Evolutionary conservation across 2,797 vertebrate genomes (phyloP).

Genomic region (Knipowitschia caucasica): DNA sequence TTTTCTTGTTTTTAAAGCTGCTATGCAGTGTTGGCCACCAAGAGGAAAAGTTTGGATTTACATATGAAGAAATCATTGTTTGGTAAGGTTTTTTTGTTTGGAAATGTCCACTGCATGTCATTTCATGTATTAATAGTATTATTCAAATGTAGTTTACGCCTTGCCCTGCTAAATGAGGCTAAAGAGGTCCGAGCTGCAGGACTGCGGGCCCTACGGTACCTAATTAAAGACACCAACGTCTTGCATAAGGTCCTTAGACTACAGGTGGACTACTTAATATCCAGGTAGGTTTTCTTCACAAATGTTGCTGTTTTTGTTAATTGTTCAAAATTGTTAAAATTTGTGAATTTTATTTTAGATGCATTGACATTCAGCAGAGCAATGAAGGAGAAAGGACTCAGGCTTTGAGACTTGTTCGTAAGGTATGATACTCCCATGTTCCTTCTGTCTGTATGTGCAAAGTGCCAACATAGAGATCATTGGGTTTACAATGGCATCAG

Average conservation of each 20-base stretch:
- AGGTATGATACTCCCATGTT: slow-evolving; percentile 74
- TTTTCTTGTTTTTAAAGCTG: slow-evolving; percentile 76
- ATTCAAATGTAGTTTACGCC: slow-evolving; percentile 80
- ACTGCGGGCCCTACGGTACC: slow-evolving; percentile 92
- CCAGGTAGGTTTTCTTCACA: slow-evolving; percentile 78
- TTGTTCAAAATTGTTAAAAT: not conserved
- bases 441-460: slow-evolving; percentile 7
- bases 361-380: slow-evolving; percentile 99
- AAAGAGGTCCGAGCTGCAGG: slow-evolving; percentile 98
- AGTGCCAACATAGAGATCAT: slow-evolving; percentile 23
- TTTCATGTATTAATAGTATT: not conserved
- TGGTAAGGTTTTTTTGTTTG: slow-evolving; percentile 80
- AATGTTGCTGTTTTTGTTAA: not conserved
- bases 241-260: slow-evolving; percentile 94
- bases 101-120: not conserved
- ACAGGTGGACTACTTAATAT: slow-evolving; percentile 97
- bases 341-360: slow-evolving; percentile 71
- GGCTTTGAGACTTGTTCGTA: slow-evolving; percentile 94
- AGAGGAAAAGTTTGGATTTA: slow-evolving; percentile 95
- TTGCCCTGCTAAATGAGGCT: slow-evolving; percentile 96
- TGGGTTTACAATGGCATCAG: slow-evolving; percentile 34
- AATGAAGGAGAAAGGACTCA: slow-evolving; percentile 98
- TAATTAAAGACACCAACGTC: slow-evolving; percentile 90
- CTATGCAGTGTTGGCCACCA: slow-evolving; percentile 91
- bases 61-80: slow-evolving; percentile 96